phyloP scores from a whole-genome alignment of 2,888 invertebrate species.

The Idaea aversata region DNA sequence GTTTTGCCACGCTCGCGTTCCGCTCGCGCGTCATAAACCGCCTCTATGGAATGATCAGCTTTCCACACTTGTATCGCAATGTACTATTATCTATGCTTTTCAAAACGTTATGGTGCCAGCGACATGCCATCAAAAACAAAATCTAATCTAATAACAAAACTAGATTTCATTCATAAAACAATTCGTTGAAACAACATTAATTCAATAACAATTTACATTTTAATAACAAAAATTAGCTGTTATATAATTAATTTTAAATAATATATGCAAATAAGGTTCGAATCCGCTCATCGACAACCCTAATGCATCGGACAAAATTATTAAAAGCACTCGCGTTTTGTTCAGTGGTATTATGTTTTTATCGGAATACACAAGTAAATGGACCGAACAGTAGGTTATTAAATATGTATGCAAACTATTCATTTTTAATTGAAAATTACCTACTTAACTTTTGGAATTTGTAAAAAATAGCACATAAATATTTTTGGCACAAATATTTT shows the following conservation, averaged over 20 bases:
- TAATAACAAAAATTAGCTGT: neutral
- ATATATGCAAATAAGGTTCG: conserved; percentile 2
- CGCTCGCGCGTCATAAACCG: no score
- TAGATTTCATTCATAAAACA: neutral
- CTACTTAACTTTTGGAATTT: no score
- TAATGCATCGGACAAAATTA: conserved; percentile 35
- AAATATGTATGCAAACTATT: neutral
- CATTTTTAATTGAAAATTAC: no score
- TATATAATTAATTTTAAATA: neutral
- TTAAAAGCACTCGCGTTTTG: conserved; percentile 42
- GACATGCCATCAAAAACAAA: neutral
- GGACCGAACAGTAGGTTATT: neutral
- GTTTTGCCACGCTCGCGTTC: no score
- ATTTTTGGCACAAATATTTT: no score
- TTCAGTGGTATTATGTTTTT: conserved; percentile 32
- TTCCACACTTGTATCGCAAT: no score
- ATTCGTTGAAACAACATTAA: neutral
- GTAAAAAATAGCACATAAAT: no score
- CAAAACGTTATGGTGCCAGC: neutral
- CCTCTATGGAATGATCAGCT: no score
- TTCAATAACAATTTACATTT: conserved; percentile 3
- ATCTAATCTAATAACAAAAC: neutral
- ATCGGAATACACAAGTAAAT: conserved; percentile 31
- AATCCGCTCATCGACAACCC: conserved; percentile 24
- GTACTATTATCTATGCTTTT: no score